These are phyloP conservation scores for Cybosia mesomella DNA, from an alignment of 2,888 invertebrate genomes.

Conservation along the genomic window DNA sequence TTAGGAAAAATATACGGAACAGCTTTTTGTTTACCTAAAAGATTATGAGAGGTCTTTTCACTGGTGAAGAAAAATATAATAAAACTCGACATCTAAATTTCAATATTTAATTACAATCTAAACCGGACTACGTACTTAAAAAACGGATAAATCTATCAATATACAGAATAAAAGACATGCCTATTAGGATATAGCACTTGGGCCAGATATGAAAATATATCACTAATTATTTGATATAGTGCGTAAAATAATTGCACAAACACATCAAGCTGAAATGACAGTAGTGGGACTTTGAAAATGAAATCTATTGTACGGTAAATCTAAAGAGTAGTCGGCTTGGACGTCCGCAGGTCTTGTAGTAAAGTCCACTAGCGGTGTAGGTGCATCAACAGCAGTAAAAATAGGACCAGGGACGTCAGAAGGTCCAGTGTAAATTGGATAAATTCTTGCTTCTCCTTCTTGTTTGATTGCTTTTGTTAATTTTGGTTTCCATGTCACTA, in stretches of 20 bases:
- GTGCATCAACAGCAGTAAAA: constrained; percentile 69
- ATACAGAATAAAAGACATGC: constrained; percentile 66
- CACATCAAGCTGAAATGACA: constrained; percentile 82
- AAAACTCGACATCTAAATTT: background rate
- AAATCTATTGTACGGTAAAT: constrained; percentile 82
- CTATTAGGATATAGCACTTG: constrained; percentile 76
- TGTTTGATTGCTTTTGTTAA: constrained; percentile 58
- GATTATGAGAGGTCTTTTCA: too few species aligned
- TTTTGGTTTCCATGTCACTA: constrained; percentile 63
- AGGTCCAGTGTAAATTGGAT: constrained; percentile 67
- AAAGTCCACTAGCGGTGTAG: constrained; percentile 68
- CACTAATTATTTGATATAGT: constrained; percentile 65
- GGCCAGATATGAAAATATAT: constrained; percentile 69
- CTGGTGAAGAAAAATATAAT: background rate
- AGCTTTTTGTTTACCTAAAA: too few species aligned
- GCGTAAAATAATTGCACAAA: constrained; percentile 69
- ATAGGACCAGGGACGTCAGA: constrained; percentile 56
- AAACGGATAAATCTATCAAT: constrained; percentile 47
- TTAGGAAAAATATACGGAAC: too few species aligned
- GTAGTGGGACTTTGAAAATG: constrained; percentile 84
- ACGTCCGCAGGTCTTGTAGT: constrained; percentile 80
- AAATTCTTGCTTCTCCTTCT: constrained; percentile 64
- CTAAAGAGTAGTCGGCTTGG: constrained; percentile 81
- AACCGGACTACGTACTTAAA: background rate
- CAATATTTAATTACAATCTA: background rate